Evolutionary conservation across 2,888 invertebrate species (phyloP).

Genomic region (Punctoribates punctum): DNA sequence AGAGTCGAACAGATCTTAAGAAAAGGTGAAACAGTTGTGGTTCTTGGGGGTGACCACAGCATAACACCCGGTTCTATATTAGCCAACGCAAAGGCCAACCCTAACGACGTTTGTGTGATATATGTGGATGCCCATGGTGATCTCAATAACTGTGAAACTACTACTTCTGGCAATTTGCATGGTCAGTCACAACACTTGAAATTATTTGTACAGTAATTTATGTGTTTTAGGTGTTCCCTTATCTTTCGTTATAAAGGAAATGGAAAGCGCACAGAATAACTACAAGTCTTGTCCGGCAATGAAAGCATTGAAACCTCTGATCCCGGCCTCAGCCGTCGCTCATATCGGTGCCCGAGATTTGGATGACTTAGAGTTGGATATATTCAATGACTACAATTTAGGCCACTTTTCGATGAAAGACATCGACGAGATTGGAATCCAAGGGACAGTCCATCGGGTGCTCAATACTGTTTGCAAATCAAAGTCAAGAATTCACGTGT

Average conservation of each 20-base stretch:
- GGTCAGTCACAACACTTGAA: no score
- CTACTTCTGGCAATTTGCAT: conserved; percentile 69
- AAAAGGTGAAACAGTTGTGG: conserved; percentile 55
- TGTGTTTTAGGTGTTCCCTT: conserved; percentile 64
- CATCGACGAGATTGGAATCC: conserved; percentile 72
- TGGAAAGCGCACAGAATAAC: conserved; percentile 53
- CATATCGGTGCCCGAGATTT: conserved; percentile 79
- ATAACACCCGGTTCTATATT: conserved; percentile 77
- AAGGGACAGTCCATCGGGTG: conserved; percentile 68
- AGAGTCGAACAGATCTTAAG: conserved; percentile 33
- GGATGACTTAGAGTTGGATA: conserved; percentile 70
- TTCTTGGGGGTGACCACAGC: conserved; percentile 86
- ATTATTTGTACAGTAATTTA: no score
- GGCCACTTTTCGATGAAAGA: conserved; percentile 79
- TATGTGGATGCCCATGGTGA: conserved; percentile 94
- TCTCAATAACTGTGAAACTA: conserved; percentile 80
- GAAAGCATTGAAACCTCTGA: conserved; percentile 19
- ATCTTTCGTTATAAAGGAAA: conserved; percentile 68
- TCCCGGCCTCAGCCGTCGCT: conserved; percentile 59
- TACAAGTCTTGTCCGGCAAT: not conserved
- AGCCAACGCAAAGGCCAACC: conserved; percentile 55
- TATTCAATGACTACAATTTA: conserved; percentile 76
- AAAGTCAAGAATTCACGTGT: conserved; percentile 67
- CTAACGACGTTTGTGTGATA: conserved; percentile 52
- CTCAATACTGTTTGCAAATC: conserved; percentile 66